Conservation (phyloP, 2,888 invertebrate species). For the Oscheius sp. region DNA sequence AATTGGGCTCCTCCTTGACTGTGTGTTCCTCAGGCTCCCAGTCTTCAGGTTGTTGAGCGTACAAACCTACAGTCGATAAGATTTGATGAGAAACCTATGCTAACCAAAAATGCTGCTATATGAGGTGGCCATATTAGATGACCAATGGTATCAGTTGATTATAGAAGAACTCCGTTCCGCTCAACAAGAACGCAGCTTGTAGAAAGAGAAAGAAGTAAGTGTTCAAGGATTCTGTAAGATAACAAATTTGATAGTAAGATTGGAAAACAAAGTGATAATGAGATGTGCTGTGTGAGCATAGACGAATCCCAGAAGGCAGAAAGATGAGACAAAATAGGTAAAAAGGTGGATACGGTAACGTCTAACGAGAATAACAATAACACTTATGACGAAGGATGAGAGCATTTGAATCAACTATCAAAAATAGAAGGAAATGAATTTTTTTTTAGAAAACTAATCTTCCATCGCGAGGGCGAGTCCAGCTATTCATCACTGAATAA, state of each 20-base stretch:
- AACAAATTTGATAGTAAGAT: not conserved
- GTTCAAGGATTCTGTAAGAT: not conserved
- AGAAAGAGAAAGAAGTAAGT: not conserved
- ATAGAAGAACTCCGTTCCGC: too few species aligned
- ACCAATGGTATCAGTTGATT: not conserved
- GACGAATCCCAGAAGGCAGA: too few species aligned
- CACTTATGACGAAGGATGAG: too few species aligned
- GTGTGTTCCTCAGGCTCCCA: too few species aligned
- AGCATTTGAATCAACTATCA: too few species aligned
- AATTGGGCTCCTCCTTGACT: slow-evolving; percentile 8
- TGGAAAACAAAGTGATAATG: not conserved
- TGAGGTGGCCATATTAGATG: not conserved
- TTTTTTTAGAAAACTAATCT: too few species aligned
- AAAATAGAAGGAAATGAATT: too few species aligned
- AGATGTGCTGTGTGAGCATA: not conserved
- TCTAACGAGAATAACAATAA: too few species aligned
- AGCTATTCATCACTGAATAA: too few species aligned
- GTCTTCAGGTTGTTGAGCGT: not conserved
- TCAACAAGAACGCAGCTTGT: not conserved
- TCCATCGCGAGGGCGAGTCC: too few species aligned
- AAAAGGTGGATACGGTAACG: too few species aligned
- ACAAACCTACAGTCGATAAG: not conserved
- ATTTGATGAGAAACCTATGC: not conserved
- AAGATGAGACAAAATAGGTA: too few species aligned
- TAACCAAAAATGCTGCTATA: not conserved